Percentiles rank a stretch among this genome's conserved stretches.
phyloP scores from a whole-genome alignment of 2,797 vertebrate species.

The Epinephelus awoara region DNA sequence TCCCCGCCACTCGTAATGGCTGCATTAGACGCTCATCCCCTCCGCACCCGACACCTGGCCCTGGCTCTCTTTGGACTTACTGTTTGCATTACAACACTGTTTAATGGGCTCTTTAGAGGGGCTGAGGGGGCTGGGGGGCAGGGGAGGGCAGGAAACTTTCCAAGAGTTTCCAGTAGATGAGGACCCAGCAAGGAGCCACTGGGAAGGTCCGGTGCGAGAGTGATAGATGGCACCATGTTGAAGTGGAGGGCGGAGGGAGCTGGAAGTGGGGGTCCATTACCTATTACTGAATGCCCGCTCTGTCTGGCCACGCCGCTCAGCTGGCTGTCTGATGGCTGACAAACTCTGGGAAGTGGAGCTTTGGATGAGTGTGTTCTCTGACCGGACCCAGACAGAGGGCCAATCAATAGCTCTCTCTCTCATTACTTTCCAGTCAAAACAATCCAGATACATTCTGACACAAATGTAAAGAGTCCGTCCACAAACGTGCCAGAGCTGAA shows the following conservation, averaged over 20 bases:
- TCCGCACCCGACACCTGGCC: constrained; percentile 86
- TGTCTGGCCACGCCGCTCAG: constrained; percentile 66
- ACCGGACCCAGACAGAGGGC: constrained; percentile 58
- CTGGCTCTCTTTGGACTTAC: constrained; percentile 80
- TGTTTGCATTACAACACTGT: constrained; percentile 87
- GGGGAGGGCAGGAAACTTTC: constrained; percentile 80
- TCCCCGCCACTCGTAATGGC: constrained; percentile 83
- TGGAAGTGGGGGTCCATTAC: constrained; percentile 74
- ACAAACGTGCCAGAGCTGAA: constrained; percentile 10
- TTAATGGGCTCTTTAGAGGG: constrained; percentile 85
- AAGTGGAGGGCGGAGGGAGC: constrained; percentile 62
- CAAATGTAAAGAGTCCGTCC: constrained; percentile 34
- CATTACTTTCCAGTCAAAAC: constrained; percentile 64
- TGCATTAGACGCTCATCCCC: constrained; percentile 87
- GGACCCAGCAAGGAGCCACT: constrained; percentile 78
- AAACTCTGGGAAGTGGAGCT: constrained; percentile 71
- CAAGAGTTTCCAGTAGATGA: constrained; percentile 86
- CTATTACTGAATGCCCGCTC: constrained; percentile 72
- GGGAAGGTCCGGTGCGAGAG: constrained; percentile 68
- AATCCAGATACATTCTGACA: constrained; percentile 38
- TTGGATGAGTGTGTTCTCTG: constrained; percentile 60
- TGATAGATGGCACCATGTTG: constrained; percentile 80
- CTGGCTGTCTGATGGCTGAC: constrained; percentile 65
- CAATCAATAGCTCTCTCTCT: constrained; percentile 73
- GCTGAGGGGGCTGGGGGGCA: constrained; percentile 27